Evolutionary conservation across 2,888 invertebrate species (phyloP), one percentile per base, ranked within the genome.

Genomic region (Linnaemya tessellans): DNA sequence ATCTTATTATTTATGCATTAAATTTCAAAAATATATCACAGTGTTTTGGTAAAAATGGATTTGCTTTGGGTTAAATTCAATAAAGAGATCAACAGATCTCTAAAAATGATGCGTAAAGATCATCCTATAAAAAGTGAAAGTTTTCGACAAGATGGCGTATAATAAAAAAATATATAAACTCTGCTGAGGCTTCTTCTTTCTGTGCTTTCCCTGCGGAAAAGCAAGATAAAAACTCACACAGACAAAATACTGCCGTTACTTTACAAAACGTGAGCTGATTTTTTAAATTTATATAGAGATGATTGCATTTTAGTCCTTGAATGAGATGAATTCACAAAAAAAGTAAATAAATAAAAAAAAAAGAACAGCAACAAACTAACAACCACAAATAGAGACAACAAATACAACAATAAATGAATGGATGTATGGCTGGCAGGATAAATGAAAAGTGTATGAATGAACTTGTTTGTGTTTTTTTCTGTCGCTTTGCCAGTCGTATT

Each of bases 241-340:
- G 64, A 64, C 54, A 70, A 73, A 71, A 78, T 73, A 73, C 46
- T 81, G 67, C 60, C 73, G 71, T 81, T 77, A 56, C 73, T 82
- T 38, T 71, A 77, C 49, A 25, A 82, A 77, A 82, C 77, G 82
- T 82, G 82, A 82, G 64, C 71, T 82, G 75, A 38, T 81, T 75
- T 80, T 81, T 77, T 46, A 80, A 60, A 43, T 73, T 58, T 73
- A 35, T 80, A 20, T 41, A 51, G 67, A 80, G 46, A 58, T 82
- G 82, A 82, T 82, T 82, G 75, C 75, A 81, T 75, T 81, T 82
- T 38, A 82, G 75, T 70, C 64, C 68, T 82, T 75, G 56, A 70
- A 71, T 51, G 49, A 70, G 41, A 77, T 65, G 65, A 80, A 60
- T 60, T 74, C 51, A 67, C 22, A 58, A 25, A 46, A 71, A n/a